Percentiles rank a stretch among this genome's conserved stretches.
Evolutionary conservation across 2,888 invertebrate genomes (phyloP).

Genomic region (Strigamia maritima): DNA sequence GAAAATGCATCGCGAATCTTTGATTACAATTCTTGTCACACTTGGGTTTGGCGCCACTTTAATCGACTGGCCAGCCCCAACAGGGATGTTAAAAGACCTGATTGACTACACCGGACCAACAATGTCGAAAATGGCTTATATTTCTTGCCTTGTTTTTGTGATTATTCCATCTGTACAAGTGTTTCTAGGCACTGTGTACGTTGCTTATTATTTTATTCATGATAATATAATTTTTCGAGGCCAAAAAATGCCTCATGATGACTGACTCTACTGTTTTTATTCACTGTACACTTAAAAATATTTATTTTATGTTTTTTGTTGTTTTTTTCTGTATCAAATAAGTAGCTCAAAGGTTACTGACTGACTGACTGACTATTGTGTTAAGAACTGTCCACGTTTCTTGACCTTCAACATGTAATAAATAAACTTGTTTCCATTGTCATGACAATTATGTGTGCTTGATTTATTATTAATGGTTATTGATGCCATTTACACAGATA

Average conservation of each 20-base stretch:
- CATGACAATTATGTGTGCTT: background rate
- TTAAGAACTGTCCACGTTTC: background rate
- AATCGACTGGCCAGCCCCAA: background rate
- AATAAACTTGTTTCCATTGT: background rate
- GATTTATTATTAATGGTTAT: background rate
- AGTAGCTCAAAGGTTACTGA: slow-evolving; percentile 25
- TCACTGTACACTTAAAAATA: background rate
- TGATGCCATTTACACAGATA: background rate
- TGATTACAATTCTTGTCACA: background rate
- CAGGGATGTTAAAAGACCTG: background rate
- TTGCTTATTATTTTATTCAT: background rate
- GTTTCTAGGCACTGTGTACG: background rate
- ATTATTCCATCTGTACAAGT: background rate
- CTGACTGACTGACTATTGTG: background rate
- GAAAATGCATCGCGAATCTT: slow-evolving; percentile 15
- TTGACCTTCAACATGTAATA: background rate
- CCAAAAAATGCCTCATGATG: background rate
- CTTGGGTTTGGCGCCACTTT: slow-evolving; percentile 17
- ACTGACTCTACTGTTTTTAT: background rate
- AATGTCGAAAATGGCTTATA: background rate
- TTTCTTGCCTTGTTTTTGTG: background rate
- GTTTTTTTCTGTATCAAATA: background rate
- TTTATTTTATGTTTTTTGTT: background rate
- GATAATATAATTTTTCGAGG: background rate
- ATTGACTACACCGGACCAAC: background rate